A percentile compares a stretch with the other conserved stretches of the same genome.
Evolutionary conservation across 2,113 vertebrate genomes (phyloP).

Genomic region (Columba livia): DNA sequence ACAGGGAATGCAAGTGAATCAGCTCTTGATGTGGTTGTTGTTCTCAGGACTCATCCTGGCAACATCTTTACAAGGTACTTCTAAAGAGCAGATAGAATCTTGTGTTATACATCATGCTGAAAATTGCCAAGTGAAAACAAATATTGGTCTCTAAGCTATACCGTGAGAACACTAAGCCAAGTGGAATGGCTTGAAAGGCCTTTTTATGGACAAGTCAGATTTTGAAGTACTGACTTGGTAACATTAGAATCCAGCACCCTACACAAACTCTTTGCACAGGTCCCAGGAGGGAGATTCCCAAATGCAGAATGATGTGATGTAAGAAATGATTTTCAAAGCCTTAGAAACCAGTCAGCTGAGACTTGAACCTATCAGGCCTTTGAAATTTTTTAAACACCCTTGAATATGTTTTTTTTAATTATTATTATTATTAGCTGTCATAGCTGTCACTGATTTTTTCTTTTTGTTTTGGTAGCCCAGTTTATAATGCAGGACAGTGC

Average conservation of each 20-base stretch:
- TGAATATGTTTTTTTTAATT: not conserved
- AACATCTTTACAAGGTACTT: not conserved
- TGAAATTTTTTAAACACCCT: not conserved
- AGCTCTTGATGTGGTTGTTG: not conserved
- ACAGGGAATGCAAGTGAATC: not conserved
- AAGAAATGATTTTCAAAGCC: not conserved
- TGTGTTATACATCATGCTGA: not conserved
- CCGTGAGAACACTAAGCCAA: not conserved
- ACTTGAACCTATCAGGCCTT: not conserved
- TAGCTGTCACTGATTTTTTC: not conserved
- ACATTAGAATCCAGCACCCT: not conserved
- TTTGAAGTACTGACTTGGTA: not conserved
- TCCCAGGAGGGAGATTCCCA: not conserved
- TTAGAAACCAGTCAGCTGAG: not conserved
- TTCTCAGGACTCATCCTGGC: not conserved
- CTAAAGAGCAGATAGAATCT: conserved; percentile 13
- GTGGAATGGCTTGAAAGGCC: not conserved
- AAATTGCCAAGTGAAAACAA: not conserved
- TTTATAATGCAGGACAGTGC: not conserved
- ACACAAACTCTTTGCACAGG: not conserved
- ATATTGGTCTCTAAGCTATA: not conserved
- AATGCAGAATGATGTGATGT: not conserved
- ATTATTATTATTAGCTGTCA: not conserved
- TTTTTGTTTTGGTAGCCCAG: not conserved
- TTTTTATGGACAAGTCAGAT: not conserved